Percentiles rank a stretch among this genome's conserved stretches.
Conservation (phyloP, 2,888 invertebrate species). For the Lasioglossum vierecki region DNA sequence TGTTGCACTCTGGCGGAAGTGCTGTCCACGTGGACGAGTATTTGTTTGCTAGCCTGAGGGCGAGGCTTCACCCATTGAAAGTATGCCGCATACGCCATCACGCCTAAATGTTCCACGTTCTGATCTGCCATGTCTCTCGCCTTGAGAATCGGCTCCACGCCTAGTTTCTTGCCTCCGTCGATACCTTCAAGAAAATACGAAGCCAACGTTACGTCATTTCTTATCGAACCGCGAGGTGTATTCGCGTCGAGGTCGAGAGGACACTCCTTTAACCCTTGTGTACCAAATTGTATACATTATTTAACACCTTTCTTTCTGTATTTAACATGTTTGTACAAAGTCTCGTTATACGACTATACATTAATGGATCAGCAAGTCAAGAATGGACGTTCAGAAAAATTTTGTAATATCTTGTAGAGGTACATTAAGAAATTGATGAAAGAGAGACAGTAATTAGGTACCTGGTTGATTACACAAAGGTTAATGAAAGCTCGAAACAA, state of each 20-base stretch:
- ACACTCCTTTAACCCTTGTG: background rate
- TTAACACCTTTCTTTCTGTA: too few species aligned
- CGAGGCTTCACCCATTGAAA: conserved; percentile 95
- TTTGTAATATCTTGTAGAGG: too few species aligned
- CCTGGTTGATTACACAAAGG: too few species aligned
- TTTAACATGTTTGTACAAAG: too few species aligned
- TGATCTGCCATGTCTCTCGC: conserved; percentile 97
- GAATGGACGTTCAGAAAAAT: too few species aligned
- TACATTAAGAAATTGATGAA: too few species aligned
- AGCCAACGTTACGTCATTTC: conserved; percentile 14
- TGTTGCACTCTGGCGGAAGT: conserved; percentile 94
- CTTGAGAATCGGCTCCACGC: conserved; percentile 95
- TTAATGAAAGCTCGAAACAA: background rate
- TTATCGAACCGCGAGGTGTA: background rate
- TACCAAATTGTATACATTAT: too few species aligned
- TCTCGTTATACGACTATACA: too few species aligned
- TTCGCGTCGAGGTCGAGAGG: background rate
- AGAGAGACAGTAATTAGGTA: too few species aligned
- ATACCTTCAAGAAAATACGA: conserved; percentile 84
- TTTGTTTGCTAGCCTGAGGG: conserved; percentile 92
- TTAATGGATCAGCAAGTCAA: too few species aligned
- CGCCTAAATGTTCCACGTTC: conserved; percentile 97
- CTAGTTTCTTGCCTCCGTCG: conserved; percentile 87
- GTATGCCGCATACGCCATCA: conserved; percentile 98
- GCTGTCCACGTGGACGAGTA: conserved; percentile 91